Conservation (phyloP, 2,888 invertebrate species). For the Oscheius sp. region DNA sequence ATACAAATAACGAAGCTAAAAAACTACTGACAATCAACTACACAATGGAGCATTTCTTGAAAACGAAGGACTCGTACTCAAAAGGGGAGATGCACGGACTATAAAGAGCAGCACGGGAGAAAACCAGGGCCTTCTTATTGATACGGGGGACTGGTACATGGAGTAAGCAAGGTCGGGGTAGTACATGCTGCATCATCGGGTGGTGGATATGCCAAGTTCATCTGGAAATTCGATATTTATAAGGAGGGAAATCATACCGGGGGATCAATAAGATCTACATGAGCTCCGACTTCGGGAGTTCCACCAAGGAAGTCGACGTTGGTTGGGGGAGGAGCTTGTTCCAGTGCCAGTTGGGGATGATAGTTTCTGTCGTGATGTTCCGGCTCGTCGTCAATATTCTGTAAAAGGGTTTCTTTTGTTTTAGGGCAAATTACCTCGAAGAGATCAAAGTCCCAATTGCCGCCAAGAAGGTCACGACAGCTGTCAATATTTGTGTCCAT, state of each 20-base stretch:
- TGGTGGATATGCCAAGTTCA: neutral
- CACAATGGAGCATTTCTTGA: neutral
- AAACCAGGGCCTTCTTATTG: neutral
- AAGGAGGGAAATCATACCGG: neutral
- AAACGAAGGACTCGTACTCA: slow-evolving; percentile 8
- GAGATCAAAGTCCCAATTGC: slow-evolving; percentile 50
- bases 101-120: no score
- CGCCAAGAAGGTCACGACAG: slow-evolving; percentile 44
- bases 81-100: slow-evolving; percentile 7
- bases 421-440: slow-evolving; percentile 16
- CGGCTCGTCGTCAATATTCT: slow-evolving; percentile 21
- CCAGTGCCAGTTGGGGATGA: slow-evolving; percentile 21
- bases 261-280: neutral
- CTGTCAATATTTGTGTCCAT: slow-evolving; percentile 55
- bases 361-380: neutral
- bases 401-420: neutral
- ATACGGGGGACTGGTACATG: slow-evolving; percentile 25
- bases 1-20: neutral
- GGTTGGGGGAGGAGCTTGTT: slow-evolving; percentile 18
- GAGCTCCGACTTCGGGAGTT: neutral
- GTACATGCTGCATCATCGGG: neutral
- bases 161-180: slow-evolving; percentile 20
- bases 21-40: neutral
- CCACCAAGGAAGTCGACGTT: neutral
- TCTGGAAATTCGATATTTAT: neutral